Conservation (phyloP, 2,888 invertebrate genomes). For the Melieria omissa region DNA sequence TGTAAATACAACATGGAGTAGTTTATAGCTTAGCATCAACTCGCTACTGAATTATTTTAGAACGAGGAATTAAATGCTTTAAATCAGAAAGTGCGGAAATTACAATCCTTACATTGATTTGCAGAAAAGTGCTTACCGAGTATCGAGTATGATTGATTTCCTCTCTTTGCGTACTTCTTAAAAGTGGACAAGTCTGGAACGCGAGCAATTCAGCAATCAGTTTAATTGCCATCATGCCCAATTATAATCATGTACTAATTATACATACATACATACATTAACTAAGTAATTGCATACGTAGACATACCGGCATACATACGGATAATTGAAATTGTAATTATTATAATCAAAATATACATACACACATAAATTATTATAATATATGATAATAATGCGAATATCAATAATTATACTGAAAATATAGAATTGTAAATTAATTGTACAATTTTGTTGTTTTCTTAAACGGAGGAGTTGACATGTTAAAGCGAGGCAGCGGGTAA, state of each 20-base stretch:
- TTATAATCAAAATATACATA: constrained; percentile 20
- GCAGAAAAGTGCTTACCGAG: no score
- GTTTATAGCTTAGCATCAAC: no score
- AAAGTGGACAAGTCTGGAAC: no score
- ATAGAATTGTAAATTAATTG: constrained; percentile 46
- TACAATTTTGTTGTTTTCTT: constrained; percentile 23
- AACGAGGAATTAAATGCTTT: no score
- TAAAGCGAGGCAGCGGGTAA: background rate
- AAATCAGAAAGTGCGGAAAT: no score
- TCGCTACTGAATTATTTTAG: no score
- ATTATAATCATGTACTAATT: constrained; percentile 3
- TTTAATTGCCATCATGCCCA: background rate
- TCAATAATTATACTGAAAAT: constrained; percentile 36
- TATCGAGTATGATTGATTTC: no score
- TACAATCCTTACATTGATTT: no score
- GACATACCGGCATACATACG: background rate
- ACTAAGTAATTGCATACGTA: background rate
- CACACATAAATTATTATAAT: constrained; percentile 27
- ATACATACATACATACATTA: constrained; percentile 10
- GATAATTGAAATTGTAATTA: background rate
- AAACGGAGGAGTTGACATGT: background rate
- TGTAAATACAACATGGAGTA: no score
- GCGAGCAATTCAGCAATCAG: no score
- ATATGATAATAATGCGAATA: constrained; percentile 31
- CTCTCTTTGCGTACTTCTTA: no score